Conservation (phyloP, 92 coral and sea anemone species). For the Heliopora coerulea region DNA sequence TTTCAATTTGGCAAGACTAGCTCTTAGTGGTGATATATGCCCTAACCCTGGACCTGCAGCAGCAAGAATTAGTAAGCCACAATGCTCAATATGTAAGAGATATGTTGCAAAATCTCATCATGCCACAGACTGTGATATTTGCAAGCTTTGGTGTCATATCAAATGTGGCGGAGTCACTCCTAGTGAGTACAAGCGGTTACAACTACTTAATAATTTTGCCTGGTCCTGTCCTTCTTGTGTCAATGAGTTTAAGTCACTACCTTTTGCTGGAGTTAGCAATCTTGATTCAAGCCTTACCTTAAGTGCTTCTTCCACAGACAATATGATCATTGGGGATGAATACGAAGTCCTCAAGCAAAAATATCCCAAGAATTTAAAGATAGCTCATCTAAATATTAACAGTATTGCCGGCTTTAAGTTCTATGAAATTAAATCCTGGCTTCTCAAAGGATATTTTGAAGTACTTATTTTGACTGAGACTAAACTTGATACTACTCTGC, state of each 20-base stretch:
- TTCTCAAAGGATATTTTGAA: slow-evolving; percentile 28
- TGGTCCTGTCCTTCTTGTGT: not conserved
- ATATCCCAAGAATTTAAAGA: slow-evolving; percentile 34
- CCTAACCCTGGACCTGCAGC: slow-evolving; percentile 37
- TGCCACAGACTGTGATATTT: slow-evolving; percentile 6
- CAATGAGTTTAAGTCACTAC: too few species aligned
- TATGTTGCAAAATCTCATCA: slow-evolving; percentile 24
- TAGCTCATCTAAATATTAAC: slow-evolving; percentile 47
- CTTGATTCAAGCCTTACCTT: too few species aligned
- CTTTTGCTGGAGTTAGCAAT: too few species aligned
- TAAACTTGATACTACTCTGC: slow-evolving; percentile 38
- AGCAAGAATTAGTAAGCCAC: not conserved
- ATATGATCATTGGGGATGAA: too few species aligned
- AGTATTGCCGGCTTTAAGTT: slow-evolving; percentile 50
- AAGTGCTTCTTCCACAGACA: too few species aligned
- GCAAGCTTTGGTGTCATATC: slow-evolving; percentile 20
- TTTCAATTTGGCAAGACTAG: slow-evolving; percentile 24
- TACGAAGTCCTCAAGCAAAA: not conserved
- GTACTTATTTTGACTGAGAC: slow-evolving; percentile 45
- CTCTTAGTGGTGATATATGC: slow-evolving; percentile 13
- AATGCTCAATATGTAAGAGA: slow-evolving; percentile 43
- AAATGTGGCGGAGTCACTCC: slow-evolving; percentile 38
- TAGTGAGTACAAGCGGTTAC: slow-evolving; percentile 9
- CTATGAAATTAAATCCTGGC: slow-evolving; percentile 27
- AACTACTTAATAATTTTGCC: not conserved